Evolutionary conservation across 1,140 invertebrate genomes (phyloP), one percentile per base, ranked within the genome.

Genomic region (Drosophila ercepeae): DNA sequence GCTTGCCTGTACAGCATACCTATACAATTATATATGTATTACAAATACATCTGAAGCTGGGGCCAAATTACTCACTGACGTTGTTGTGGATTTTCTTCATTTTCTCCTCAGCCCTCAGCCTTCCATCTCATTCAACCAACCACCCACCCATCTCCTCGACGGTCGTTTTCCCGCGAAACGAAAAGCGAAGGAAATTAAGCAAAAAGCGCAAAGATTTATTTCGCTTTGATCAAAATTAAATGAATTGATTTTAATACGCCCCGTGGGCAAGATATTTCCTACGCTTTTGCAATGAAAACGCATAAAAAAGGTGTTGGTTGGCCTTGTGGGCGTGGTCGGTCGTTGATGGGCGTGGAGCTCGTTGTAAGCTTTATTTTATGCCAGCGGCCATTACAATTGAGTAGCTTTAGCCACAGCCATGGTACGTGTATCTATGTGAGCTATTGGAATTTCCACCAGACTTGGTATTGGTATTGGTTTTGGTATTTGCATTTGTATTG

Each of bases 191-290:
- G 82, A 88, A 88, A 88, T 88, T 88, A 88, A 88, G 82, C 82
- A 88, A 88, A 88, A 88, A 88, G 82, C 82, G 82, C 82, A 88
- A 88, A 88, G 82, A 88, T 88, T 88, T 88, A 88, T 88, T 88
- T 88, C 82, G 74, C 82, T 88, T 88, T 88, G 82, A 88, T 88
- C 82, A 88, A 88, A 88, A 88, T 88, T 88, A 88, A 88, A 88
- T 88, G 82, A 88, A 88, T 88, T 88, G 82, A 88, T 88, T 88
- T 88, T 88, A 88, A 88, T 88, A 88, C 82, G 82, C 82, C 82
- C 82, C 82, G 77, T 88, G 82, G 82, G 82, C 82, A 88, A 88
- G 82, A 88, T 88, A 88, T 88, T 88, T 88, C 57, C 82, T 77
- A 57, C 73, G 83, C 64, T 86, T 59, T 65, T 46, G 61, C 81